These are phyloP conservation scores for Aldrovandia affinis DNA, from an alignment of 2,797 vertebrate species.

Conservation along the genomic window DNA sequence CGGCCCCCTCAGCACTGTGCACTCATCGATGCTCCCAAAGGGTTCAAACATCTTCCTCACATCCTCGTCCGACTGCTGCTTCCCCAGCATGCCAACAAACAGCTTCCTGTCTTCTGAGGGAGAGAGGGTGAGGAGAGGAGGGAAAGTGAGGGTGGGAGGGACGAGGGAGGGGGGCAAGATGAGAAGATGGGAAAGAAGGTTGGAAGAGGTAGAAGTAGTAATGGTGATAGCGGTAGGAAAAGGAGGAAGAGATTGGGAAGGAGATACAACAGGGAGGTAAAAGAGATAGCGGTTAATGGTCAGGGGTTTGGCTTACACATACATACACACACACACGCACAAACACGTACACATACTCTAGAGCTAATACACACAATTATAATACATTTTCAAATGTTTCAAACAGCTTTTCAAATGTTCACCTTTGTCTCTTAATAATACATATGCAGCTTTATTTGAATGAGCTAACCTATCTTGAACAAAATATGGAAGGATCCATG, in stretches of 20 bases:
- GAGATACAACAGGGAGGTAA: neutral
- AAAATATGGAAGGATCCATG: conserved; percentile 14
- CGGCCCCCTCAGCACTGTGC: conserved; percentile 88
- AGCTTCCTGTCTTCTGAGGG: conserved; percentile 88
- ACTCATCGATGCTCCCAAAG: conserved; percentile 91
- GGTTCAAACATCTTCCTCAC: conserved; percentile 90
- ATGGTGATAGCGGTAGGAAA: neutral
- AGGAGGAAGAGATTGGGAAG: neutral
- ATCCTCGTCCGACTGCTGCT: conserved; percentile 91
- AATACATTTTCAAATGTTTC: neutral
- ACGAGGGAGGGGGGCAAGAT: neutral
- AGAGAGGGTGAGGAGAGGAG: conserved; percentile 28
- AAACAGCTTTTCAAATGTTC: neutral
- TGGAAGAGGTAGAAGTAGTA: conserved; percentile 2
- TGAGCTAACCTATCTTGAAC: neutral
- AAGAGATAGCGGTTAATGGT: neutral
- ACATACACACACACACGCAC: conserved; percentile 16
- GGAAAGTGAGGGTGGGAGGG: conserved; percentile 9
- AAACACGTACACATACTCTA: neutral
- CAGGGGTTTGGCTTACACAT: too few relatives aligned
- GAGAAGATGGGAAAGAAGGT: neutral
- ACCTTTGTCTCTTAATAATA: conserved; percentile 9
- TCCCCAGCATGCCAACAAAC: conserved; percentile 93
- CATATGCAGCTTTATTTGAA: conserved; percentile 6
- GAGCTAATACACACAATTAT: neutral